Evolutionary conservation across 2,888 invertebrate genomes (phyloP).

Genomic region (Rhingia campestris): DNA sequence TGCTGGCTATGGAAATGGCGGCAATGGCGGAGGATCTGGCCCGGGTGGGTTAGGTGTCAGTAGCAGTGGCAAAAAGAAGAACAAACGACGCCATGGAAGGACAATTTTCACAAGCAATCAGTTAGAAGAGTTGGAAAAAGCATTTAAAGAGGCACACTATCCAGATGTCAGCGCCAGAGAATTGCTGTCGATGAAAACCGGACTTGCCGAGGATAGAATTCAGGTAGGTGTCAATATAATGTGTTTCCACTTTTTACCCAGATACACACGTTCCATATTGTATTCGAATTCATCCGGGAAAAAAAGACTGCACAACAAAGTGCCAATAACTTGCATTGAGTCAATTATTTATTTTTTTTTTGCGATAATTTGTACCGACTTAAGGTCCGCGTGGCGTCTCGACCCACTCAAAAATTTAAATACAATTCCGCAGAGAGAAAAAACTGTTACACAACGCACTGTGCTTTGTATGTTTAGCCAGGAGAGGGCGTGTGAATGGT

Average conservation of each 20-base stretch:
- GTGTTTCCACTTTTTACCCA: slow-evolving; percentile 11
- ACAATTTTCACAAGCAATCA: slow-evolving; percentile 99
- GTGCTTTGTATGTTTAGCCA: neutral
- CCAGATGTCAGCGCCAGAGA: slow-evolving; percentile 99
- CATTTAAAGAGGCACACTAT: slow-evolving; percentile 99
- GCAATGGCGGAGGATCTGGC: slow-evolving; percentile 55
- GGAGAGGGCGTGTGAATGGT: slow-evolving; percentile 30
- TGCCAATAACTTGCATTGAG: slow-evolving; percentile 13
- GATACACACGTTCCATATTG: slow-evolving; percentile 20
- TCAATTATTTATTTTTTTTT: slow-evolving; percentile 45
- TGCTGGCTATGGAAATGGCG: slow-evolving; percentile 75
- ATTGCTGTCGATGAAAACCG: slow-evolving; percentile 95
- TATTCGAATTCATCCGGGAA: slow-evolving; percentile 22
- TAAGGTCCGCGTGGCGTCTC: slow-evolving; percentile 11
- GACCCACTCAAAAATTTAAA: slow-evolving; percentile 29
- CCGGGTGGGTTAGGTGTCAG: slow-evolving; percentile 76
- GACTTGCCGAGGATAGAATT: slow-evolving; percentile 95
- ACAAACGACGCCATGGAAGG: slow-evolving; percentile 96
- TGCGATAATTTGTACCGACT: neutral
- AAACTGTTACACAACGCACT: slow-evolving; percentile 10
- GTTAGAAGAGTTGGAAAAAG: slow-evolving; percentile 99
- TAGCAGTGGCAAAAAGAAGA: slow-evolving; percentile 92
- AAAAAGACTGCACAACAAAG: slow-evolving; percentile 22
- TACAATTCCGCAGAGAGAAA: slow-evolving; percentile 10
- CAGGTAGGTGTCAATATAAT: slow-evolving; percentile 87